Conservation (phyloP, 2,888 invertebrate genomes). For the Cryptosula pallasiana region DNA sequence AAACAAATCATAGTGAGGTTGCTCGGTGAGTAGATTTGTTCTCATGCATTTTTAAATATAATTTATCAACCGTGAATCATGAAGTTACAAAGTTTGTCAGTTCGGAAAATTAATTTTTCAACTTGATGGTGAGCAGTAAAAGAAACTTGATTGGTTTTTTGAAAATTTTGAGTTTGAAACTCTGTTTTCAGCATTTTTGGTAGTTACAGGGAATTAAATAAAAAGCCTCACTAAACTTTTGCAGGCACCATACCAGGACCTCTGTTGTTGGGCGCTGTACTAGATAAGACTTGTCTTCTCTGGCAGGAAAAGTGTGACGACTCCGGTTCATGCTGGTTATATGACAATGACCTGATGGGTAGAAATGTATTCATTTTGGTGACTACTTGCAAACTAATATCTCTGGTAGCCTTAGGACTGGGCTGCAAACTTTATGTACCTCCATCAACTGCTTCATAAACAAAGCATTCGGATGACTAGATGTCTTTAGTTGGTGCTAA, state of each 20-base stretch:
- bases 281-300: slow-evolving; percentile 85
- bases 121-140: too few species aligned
- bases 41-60: too few species aligned
- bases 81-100: too few species aligned
- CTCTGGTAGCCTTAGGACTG: not conserved
- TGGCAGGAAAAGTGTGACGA: slow-evolving; percentile 64
- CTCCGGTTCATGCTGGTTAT: slow-evolving; percentile 68
- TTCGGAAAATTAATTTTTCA: too few species aligned
- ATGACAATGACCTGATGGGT: slow-evolving; percentile 68
- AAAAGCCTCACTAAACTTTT: slow-evolving; percentile 27
- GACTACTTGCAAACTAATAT: not conserved
- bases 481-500: too few species aligned
- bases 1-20: slow-evolving; percentile 88
- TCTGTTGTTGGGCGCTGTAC: slow-evolving; percentile 87
- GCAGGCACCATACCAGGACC: slow-evolving; percentile 86
- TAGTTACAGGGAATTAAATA: too few species aligned
- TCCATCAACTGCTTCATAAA: too few species aligned
- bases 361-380: slow-evolving; percentile 22
- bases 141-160: too few species aligned
- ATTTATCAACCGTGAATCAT: too few species aligned
- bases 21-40: slow-evolving; percentile 53
- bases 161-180: too few species aligned
- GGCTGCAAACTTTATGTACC: not conserved
- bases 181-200: too few species aligned
- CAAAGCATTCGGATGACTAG: too few species aligned